Evolutionary conservation across 2,888 invertebrate genomes (phyloP).

Genomic region (Bedellia somnulentella): DNA sequence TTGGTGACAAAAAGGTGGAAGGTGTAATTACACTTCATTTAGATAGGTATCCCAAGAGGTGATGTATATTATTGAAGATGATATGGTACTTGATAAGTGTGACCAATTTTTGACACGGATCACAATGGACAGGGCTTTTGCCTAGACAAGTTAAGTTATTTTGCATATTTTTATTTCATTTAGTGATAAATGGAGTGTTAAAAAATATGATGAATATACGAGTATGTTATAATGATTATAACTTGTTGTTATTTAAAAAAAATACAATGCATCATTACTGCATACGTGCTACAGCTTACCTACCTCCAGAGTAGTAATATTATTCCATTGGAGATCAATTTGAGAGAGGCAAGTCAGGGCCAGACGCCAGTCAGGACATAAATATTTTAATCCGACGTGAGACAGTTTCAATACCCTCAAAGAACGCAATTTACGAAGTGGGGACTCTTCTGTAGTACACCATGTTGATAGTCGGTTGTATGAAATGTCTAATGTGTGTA

Average conservation of each 20-base stretch:
- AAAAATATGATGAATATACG: slow-evolving; percentile 1
- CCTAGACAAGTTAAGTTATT: not conserved
- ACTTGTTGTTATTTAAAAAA: no score
- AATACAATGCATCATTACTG: no score
- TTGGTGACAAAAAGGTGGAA: no score
- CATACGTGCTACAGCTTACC: not conserved
- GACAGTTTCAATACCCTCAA: slow-evolving; percentile 10
- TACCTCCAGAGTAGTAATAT: slow-evolving; percentile 12
- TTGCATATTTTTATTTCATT: not conserved
- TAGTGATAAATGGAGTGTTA: not conserved
- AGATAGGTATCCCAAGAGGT: no score
- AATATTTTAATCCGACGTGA: slow-evolving; percentile 7
- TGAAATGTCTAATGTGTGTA: slow-evolving; percentile 10
- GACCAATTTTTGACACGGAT: no score
- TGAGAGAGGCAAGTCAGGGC: slow-evolving; percentile 8
- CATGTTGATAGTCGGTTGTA: slow-evolving; percentile 9
- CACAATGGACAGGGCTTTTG: not conserved
- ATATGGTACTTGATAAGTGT: no score
- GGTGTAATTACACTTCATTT: no score
- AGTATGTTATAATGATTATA: slow-evolving; percentile 9
- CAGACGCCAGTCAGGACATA: slow-evolving; percentile 14
- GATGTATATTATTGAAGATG: no score
- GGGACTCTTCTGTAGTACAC: slow-evolving; percentile 10
- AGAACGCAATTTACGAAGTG: slow-evolving; percentile 8
- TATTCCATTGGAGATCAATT: slow-evolving; percentile 14